A percentile compares a stretch with the other conserved stretches of the same genome.
phyloP scores from a whole-genome alignment of 2,113 vertebrate genomes.

The Conger conger region DNA sequence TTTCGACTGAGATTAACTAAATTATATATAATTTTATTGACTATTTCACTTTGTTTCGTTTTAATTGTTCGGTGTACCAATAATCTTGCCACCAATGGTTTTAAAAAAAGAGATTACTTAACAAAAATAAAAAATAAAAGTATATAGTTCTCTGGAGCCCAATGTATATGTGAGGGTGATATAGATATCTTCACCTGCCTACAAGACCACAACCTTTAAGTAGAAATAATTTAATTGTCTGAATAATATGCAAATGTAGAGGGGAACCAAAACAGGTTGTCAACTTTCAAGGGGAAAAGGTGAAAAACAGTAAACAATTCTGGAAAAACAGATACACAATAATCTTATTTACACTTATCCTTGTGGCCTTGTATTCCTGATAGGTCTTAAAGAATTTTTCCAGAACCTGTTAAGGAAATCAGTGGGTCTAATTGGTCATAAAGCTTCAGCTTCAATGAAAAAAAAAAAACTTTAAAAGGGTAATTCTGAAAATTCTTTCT shows the following conservation, averaged over 20 bases:
- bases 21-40: no score
- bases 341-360: not conserved
- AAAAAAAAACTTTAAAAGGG: not conserved
- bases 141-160: no score
- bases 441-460: not conserved
- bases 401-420: not conserved
- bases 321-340: not conserved
- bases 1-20: no score
- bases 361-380: not conserved
- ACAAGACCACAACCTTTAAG: not conserved
- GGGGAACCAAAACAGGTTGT: not conserved
- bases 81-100: no score
- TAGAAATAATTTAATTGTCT: not conserved
- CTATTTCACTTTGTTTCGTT: no score
- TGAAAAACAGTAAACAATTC: not conserved
- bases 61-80: no score
- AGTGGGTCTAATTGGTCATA: not conserved
- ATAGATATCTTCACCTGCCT: not conserved
- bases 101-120: no score
- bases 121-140: no score
- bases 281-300: constrained; percentile 2
- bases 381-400: not conserved
- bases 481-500: not conserved
- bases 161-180: no score
- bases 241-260: not conserved